Conservation (phyloP, 2,888 invertebrate species). For the Eristalis pertinax region DNA sequence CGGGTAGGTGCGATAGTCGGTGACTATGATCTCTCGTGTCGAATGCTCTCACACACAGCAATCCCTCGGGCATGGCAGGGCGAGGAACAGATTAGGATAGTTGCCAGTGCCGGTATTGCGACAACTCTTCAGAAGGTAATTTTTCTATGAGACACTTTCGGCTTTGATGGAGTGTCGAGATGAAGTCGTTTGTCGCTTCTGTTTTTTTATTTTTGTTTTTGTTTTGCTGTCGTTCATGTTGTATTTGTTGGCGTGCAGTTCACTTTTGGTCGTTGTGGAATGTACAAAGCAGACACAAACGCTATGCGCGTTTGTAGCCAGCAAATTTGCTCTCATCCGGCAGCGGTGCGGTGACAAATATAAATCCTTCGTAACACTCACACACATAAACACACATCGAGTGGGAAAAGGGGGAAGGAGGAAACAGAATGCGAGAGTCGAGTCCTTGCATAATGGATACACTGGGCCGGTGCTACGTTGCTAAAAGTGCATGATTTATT, state of each 20-base stretch:
- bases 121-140: slow-evolving; percentile 41
- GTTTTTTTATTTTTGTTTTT: background rate
- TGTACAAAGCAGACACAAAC: slow-evolving; percentile 35
- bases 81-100: slow-evolving; percentile 28
- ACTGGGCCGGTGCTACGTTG: slow-evolving; percentile 37
- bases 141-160: slow-evolving; percentile 42
- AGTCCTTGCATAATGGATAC: slow-evolving; percentile 54
- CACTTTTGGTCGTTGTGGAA: background rate
- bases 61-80: background rate
- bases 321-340: slow-evolving; percentile 53
- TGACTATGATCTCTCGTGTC: slow-evolving; percentile 36
- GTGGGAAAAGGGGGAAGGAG: background rate
- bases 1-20: slow-evolving; percentile 10
- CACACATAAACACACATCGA: background rate
- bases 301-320: slow-evolving; percentile 25
- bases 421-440: slow-evolving; percentile 22
- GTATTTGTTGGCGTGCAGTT: background rate
- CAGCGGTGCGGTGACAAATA: slow-evolving; percentile 41
- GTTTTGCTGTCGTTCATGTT: background rate
- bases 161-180: slow-evolving; percentile 38
- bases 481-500: slow-evolving; percentile 68
- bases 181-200: background rate
- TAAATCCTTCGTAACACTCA: slow-evolving; percentile 52
- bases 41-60: slow-evolving; percentile 10
- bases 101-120: slow-evolving; percentile 4